Percentiles rank a stretch among this genome's conserved stretches.
Evolutionary conservation across 2,113 vertebrate species (phyloP).

Genomic region (Syngnathoides biaculeatus): DNA sequence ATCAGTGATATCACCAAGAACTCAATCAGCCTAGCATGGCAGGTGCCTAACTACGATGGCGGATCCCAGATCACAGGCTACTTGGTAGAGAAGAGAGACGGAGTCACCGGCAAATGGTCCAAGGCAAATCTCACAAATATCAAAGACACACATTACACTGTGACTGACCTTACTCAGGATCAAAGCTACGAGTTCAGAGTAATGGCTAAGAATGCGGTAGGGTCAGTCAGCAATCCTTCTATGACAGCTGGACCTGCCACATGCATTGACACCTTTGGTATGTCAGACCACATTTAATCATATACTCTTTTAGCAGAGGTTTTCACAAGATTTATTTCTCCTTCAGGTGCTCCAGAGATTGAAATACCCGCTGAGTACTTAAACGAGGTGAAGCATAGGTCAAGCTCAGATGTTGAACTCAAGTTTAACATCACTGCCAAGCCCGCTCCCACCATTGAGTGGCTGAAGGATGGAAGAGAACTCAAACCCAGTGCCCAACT

Average conservation of each 20-base stretch:
- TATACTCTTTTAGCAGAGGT: background rate
- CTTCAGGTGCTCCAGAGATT: slow-evolving; percentile 88
- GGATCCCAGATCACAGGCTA: slow-evolving; percentile 94
- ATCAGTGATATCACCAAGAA: slow-evolving; percentile 92
- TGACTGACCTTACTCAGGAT: slow-evolving; percentile 88
- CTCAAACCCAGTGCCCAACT: slow-evolving; percentile 78
- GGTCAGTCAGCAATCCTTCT: slow-evolving; percentile 92
- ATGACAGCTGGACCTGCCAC: slow-evolving; percentile 84
- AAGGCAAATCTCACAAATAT: slow-evolving; percentile 91
- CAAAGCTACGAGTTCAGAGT: slow-evolving; percentile 92
- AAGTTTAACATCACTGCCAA: slow-evolving; percentile 92
- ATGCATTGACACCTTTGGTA: slow-evolving; percentile 93
- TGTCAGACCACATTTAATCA: slow-evolving; percentile 25
- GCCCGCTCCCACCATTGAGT: slow-evolving; percentile 91
- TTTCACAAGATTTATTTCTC: background rate
- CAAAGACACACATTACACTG: slow-evolving; percentile 83
- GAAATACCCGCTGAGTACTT: slow-evolving; percentile 90
- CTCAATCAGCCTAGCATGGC: slow-evolving; percentile 84
- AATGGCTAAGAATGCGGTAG: slow-evolving; percentile 90
- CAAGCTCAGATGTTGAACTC: slow-evolving; percentile 83
- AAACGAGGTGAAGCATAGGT: slow-evolving; percentile 86
- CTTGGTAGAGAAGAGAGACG: slow-evolving; percentile 86
- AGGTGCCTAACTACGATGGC: slow-evolving; percentile 90
- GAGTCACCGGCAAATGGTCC: slow-evolving; percentile 81
- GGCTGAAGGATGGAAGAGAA: slow-evolving; percentile 90